Evolutionary conservation across 2,797 vertebrate species (phyloP), one percentile per base, ranked within the genome.

Genomic region (Taeniopygia guttata): DNA sequence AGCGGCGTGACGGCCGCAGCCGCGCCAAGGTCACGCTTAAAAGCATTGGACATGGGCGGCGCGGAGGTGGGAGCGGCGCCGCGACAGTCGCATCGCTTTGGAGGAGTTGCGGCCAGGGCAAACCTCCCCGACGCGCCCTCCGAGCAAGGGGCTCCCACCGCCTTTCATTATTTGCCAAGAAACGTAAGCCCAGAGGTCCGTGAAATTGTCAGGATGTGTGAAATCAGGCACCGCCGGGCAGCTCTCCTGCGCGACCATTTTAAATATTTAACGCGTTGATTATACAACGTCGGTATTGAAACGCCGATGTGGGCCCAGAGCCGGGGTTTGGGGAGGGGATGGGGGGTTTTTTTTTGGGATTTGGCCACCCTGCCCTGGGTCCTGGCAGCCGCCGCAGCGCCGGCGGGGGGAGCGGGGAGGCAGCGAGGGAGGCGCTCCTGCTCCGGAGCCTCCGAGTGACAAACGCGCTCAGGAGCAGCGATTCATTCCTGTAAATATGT

Each of bases 401-500:
- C 1, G 29, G 62, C 13, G 7, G 11, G 75, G 87, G 95, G 84
- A 67, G 46, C 67, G 52, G 2, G 90, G 66, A 90, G 81, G 73
- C 87, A 16, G 77, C 88, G 16, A n/a, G 49, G 25, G 45, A 84
- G 67, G 19, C 11, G 52, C 89, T 91, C 83, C 89, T 78, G 93
- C 89, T 87, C 30, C 16, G 48, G 79, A 94, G 77, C 69, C 83
- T 85, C 66, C 7, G 36, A 94, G 94, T 94, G 93, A 92, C 93
- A 92, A 93, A 91, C 19, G 46, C 29, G 19, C 82, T 91, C 69
- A 32, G 81, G 90, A 93, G 83, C 84, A 82, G 91, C 90, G 94
- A 94, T 96, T 85, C 93, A 90, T 93, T 88, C 81, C 92, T 97
- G 94, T 97, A 97, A 98, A 97, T 98, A 97, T 93, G 96, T 97